Evolutionary conservation across 2,797 vertebrate genomes (phyloP).

Genomic region (Manis crassicaudata): DNA sequence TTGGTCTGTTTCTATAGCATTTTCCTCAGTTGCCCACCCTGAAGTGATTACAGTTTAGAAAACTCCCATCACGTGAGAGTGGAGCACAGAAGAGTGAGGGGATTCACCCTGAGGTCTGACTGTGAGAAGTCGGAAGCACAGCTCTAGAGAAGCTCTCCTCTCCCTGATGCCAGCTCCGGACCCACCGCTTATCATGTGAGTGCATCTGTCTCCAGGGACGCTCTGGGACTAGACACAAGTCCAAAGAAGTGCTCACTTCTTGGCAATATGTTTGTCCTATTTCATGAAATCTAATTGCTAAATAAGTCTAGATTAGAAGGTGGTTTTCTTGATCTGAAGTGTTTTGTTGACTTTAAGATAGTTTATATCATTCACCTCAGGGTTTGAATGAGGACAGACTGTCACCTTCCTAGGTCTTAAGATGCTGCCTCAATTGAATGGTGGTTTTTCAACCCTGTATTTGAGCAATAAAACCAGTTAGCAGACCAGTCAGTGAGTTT

Average conservation of each 20-base stretch:
- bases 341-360: conserved; percentile 34
- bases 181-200: rapidly evolving
- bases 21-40: neutral
- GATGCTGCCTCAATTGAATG: neutral
- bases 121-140: neutral
- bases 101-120: neutral
- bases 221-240: neutral
- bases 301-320: conserved; percentile 15
- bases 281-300: neutral
- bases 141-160: neutral
- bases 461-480: conserved; percentile 54
- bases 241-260: neutral
- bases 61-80: neutral
- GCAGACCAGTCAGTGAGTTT: neutral
- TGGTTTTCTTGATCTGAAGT: neutral
- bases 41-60: neutral
- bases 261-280: neutral
- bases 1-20: neutral
- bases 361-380: neutral
- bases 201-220: neutral
- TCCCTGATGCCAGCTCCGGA: neutral
- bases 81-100: neutral
- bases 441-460: conserved; percentile 22
- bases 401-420: neutral
- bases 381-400: neutral